Evolutionary conservation across 1,140 invertebrate genomes (phyloP).

Genomic region (Drosophila hydei): DNA sequence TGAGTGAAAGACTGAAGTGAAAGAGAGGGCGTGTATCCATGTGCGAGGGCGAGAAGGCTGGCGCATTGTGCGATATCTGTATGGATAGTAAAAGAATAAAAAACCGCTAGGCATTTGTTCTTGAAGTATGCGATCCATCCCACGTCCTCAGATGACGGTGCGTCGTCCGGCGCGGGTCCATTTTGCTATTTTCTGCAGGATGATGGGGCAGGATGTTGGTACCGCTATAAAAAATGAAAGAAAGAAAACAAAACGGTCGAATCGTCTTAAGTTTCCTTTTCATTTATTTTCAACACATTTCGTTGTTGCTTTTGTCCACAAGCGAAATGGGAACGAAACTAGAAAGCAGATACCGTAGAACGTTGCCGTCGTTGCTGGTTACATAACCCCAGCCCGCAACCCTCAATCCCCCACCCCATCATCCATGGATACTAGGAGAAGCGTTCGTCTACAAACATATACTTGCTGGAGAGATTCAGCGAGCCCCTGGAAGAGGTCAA

Average conservation of each 20-base stretch:
- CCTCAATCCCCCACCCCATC: background rate
- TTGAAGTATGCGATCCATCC: slow-evolving; percentile 62
- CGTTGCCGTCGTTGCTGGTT: slow-evolving; percentile 58
- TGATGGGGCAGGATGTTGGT: slow-evolving; percentile 74
- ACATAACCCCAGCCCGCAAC: slow-evolving; percentile 5
- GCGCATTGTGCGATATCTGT: slow-evolving; percentile 69
- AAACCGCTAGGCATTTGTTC: slow-evolving; percentile 73
- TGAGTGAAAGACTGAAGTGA: slow-evolving; percentile 1
- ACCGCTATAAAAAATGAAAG: slow-evolving; percentile 60
- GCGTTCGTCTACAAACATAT: too few relatives aligned
- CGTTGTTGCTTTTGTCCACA: slow-evolving; percentile 38
- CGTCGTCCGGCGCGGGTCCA: slow-evolving; percentile 54
- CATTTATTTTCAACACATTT: slow-evolving; percentile 17
- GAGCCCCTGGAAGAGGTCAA: background rate
- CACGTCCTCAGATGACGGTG: slow-evolving; percentile 37
- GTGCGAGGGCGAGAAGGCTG: slow-evolving; percentile 6
- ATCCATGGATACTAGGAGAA: background rate
- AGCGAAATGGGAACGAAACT: slow-evolving; percentile 31
- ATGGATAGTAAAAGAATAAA: slow-evolving; percentile 48
- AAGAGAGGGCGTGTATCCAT: background rate
- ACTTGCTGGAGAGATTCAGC: too few relatives aligned
- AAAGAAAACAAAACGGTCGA: slow-evolving; percentile 57
- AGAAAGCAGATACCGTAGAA: slow-evolving; percentile 63
- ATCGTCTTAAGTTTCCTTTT: slow-evolving; percentile 75
- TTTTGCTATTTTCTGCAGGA: slow-evolving; percentile 49